Percentiles rank a stretch among this genome's conserved stretches.
These are phyloP conservation scores for Mylabris phalerata DNA, from an alignment of 1,140 invertebrate species.

Conservation along the genomic window DNA sequence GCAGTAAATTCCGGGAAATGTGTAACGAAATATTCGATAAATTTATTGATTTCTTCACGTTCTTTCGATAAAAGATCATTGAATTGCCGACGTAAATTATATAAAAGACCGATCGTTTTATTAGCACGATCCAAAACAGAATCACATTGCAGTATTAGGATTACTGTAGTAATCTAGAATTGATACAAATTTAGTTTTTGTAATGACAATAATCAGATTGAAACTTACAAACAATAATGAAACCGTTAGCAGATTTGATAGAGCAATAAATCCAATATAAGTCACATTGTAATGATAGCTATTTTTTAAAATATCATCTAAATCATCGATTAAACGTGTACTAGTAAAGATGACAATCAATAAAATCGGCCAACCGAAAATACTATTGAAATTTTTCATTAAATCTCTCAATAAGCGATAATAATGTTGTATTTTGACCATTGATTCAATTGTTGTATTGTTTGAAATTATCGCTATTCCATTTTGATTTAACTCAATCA, in stretches of 20 bases:
- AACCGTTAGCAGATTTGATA: not conserved
- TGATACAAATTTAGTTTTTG: not conserved
- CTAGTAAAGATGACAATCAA: not conserved
- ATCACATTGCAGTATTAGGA: constrained; percentile 1
- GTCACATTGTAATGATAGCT: constrained; percentile 1
- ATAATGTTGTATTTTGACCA: not conserved
- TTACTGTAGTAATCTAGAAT: not conserved
- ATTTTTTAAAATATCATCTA: constrained; percentile 9
- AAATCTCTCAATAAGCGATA: not conserved
- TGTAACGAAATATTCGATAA: not conserved
- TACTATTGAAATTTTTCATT: not conserved
- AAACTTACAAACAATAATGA: not conserved
- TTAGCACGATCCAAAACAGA: not conserved
- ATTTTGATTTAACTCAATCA: not conserved
- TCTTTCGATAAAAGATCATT: not conserved
- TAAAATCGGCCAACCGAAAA: constrained; percentile 6
- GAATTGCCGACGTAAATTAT: not conserved
- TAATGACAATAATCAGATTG: not conserved
- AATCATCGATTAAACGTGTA: not conserved
- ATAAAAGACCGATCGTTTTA: not conserved
- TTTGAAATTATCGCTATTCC: not conserved
- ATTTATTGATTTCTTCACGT: constrained; percentile 1
- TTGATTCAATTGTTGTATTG: not conserved
- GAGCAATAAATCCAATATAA: not conserved
- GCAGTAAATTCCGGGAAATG: constrained; percentile 7